These are phyloP conservation scores for Platichthys flesus DNA, from an alignment of 2,113 vertebrate species.

Conservation along the genomic window DNA sequence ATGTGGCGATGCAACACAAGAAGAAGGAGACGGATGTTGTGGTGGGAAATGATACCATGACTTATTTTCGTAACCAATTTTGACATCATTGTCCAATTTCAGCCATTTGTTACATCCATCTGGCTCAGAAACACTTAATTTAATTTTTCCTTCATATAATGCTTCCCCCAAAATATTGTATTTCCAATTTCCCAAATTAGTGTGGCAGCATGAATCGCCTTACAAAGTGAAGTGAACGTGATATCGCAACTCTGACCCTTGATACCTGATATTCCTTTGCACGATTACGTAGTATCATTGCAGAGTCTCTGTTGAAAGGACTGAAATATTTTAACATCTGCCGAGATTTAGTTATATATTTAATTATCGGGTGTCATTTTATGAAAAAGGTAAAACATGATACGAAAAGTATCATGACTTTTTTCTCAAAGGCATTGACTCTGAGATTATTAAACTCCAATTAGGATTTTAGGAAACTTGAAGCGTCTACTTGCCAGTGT, in stretches of 20 bases:
- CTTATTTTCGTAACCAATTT: neutral
- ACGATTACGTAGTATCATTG: constrained; percentile 40
- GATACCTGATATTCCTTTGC: constrained; percentile 28
- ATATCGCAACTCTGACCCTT: constrained; percentile 46
- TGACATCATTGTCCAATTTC: constrained; percentile 28
- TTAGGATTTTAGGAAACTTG: constrained; percentile 27
- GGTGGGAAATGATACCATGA: constrained; percentile 57
- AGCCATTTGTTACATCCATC: constrained; percentile 33
- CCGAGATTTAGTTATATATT: neutral
- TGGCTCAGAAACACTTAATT: constrained; percentile 26
- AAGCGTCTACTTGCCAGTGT: constrained; percentile 36
- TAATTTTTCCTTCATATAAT: constrained; percentile 46
- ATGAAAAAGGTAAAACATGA: neutral
- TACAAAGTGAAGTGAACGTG: constrained; percentile 25
- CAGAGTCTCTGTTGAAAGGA: constrained; percentile 25
- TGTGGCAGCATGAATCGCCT: constrained; percentile 42
- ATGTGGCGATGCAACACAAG: constrained; percentile 21
- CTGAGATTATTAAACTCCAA: constrained; percentile 26
- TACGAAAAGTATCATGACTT: neutral
- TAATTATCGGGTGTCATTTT: neutral
- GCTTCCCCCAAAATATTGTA: constrained; percentile 51
- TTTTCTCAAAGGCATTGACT: constrained; percentile 30
- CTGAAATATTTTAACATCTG: neutral
- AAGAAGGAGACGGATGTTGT: constrained; percentile 45
- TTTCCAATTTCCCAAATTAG: constrained; percentile 63